Percentiles rank a stretch among this genome's conserved stretches.
phyloP scores from a whole-genome alignment of 2,113 vertebrate species.

The Chloropsis cyanopogon region DNA sequence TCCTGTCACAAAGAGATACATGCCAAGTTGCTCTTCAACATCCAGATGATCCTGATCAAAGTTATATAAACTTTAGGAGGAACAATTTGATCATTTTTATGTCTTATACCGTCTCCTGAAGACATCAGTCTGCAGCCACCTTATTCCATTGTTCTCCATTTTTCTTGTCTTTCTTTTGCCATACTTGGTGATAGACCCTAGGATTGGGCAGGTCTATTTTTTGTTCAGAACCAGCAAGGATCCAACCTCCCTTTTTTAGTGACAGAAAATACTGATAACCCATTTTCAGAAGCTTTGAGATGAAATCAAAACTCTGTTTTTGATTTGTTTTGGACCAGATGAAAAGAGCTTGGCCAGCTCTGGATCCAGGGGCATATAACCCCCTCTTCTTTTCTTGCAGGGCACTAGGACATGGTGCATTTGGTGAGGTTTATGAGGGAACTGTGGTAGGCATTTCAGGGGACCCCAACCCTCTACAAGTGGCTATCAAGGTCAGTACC shows the following conservation, averaged over 20 bases:
- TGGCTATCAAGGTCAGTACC: constrained; percentile 88
- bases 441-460: constrained; percentile 83
- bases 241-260: background rate
- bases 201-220: background rate
- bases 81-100: background rate
- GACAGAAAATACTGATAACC: background rate
- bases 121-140: background rate
- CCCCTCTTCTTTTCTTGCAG: constrained; percentile 61
- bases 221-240: background rate
- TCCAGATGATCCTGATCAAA: background rate
- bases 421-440: constrained; percentile 91
- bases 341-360: background rate
- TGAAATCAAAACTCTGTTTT: background rate
- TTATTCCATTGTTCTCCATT: background rate
- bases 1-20: background rate
- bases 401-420: constrained; percentile 88
- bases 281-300: background rate
- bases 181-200: background rate
- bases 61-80: background rate
- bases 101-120: background rate
- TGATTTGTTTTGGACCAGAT: background rate
- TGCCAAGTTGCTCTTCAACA: background rate
- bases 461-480: constrained; percentile 82
- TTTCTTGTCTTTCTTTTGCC: background rate
- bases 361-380: background rate